These are phyloP conservation scores for Latheticus oryzae DNA, from an alignment of 2,888 invertebrate species.

Conservation along the genomic window DNA sequence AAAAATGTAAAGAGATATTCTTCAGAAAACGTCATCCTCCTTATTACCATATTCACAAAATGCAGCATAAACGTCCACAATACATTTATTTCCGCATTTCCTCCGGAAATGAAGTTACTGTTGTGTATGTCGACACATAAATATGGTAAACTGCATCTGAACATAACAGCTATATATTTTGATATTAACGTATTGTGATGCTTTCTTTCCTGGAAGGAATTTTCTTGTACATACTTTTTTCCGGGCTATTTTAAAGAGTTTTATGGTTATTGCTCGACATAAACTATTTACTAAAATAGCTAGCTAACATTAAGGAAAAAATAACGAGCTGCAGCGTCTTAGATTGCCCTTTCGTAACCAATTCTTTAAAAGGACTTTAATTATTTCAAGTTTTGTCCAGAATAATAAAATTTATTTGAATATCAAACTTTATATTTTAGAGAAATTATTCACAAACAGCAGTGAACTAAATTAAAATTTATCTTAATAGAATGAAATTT, in stretches of 20 bases:
- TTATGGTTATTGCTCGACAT: conserved; percentile 24
- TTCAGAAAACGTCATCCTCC: no score
- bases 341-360: conserved; percentile 5
- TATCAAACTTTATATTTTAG: no score
- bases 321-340: conserved; percentile 20
- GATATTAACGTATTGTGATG: conserved; percentile 24
- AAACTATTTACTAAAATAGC: conserved; percentile 10
- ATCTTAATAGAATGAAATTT: no score
- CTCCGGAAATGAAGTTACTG: conserved; percentile 25
- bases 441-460: no score
- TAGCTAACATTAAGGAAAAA: conserved; percentile 12
- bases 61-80: conserved; percentile 10
- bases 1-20: no score
- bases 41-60: no score
- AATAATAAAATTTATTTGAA: no score
- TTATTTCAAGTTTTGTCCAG: no score
- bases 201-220: conserved; percentile 20
- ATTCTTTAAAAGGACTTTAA: conserved; percentile 5
- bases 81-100: conserved; percentile 23
- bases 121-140: conserved; percentile 9
- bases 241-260: conserved; percentile 16
- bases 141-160: conserved; percentile 24
- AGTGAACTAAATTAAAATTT: no score
- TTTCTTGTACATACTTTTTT: conserved; percentile 5
- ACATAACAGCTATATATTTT: conserved; percentile 15